Evolutionary conservation across 2,797 vertebrate genomes (phyloP).

Genomic region (Myotis myotis): DNA sequence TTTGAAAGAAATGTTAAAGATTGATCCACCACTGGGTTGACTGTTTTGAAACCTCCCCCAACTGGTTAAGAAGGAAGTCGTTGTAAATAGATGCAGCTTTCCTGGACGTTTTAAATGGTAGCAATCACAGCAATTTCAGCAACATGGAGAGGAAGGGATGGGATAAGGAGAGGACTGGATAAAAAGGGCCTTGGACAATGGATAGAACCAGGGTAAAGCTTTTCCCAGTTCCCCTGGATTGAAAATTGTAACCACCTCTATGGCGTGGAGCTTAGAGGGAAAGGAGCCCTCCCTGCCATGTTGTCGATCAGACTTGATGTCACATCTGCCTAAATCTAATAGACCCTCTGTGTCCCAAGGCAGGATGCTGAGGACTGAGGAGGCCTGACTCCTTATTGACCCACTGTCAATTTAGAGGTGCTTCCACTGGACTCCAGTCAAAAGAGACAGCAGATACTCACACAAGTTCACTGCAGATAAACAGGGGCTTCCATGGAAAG

Average conservation of each 20-base stretch:
- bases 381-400: not conserved
- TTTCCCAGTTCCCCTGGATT: not conserved
- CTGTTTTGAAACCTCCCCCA: constrained; percentile 51
- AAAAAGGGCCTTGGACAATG: not conserved
- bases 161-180: not conserved
- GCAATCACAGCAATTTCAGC: not conserved
- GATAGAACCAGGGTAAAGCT: not conserved
- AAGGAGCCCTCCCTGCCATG: not conserved
- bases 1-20: constrained; percentile 68
- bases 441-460: not conserved
- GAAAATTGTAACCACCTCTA: not conserved
- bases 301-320: not conserved
- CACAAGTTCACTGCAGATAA: not conserved
- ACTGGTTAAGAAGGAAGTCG: constrained; percentile 4
- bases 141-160: not conserved
- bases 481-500: not conserved
- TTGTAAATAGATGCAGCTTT: constrained; percentile 64
- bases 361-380: not conserved
- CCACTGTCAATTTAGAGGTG: not conserved
- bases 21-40: constrained; percentile 24
- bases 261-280: not conserved
- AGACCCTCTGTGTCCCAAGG: not conserved
- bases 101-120: constrained; percentile 49
- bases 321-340: not conserved
- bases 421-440: not conserved